These are phyloP conservation scores for Onychomys torridus DNA, from an alignment of 2,797 vertebrate species.

Conservation along the genomic window DNA sequence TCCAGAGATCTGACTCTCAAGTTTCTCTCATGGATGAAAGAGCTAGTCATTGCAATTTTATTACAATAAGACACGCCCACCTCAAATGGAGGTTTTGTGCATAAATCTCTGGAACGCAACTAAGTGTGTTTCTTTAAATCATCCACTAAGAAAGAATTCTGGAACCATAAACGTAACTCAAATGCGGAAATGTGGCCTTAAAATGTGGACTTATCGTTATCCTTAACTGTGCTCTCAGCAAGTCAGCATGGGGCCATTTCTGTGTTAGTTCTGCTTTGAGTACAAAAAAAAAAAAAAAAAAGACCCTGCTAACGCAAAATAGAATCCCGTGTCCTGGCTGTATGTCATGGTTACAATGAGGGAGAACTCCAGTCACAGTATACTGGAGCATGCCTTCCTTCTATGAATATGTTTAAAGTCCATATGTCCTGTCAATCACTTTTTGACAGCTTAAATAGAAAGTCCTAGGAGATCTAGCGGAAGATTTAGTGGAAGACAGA, in stretches of 20 bases:
- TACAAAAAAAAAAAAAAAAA: background rate
- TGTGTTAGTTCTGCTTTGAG: background rate
- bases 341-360: background rate
- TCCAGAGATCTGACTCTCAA: background rate
- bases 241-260: background rate
- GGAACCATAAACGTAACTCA: background rate
- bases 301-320: background rate
- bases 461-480: conserved; percentile 59
- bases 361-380: background rate
- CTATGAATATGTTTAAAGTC: conserved; percentile 38
- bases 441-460: conserved; percentile 61
- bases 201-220: conserved; percentile 2
- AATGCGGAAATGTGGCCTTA: conserved; percentile 10
- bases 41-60: background rate
- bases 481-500: conserved; percentile 51
- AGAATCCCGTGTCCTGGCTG: background rate
- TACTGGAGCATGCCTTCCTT: background rate
- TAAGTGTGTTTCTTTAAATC: background rate
- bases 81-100: background rate
- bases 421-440: background rate
- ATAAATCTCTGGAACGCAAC: background rate
- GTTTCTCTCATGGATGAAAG: background rate
- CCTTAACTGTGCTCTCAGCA: background rate
- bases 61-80: background rate
- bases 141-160: background rate